Base-by-base conservation (phyloP, 2,888 invertebrate genomes). In the Heliconius sara region DNA sequence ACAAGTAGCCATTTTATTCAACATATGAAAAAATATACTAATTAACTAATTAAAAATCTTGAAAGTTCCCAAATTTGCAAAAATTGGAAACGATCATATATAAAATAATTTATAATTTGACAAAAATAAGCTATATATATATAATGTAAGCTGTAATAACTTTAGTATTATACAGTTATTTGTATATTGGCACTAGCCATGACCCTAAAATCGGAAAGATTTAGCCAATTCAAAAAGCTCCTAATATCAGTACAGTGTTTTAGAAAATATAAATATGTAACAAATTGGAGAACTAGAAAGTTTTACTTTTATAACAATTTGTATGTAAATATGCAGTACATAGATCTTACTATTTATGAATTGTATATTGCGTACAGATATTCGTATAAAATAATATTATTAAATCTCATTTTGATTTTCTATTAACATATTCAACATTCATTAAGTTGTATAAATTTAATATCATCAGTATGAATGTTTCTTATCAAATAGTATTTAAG, bases 201-300 rank as follows among this genome's bases (percentile, higher is more conserved):
- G 34, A 22, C 22, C 6, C 72, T 60, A 73, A 57, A 34, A 73
- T 34, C 22, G 16, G 34, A 60, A 57, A 57, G 10, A 57, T 72
- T 22, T 57, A 60, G 34, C 34, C 39, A 57, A 52, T 73, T 73
- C 30, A 60, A 60, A 60, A 73, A 73, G 60, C 60, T 73, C 60
- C n/a, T 34, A 57, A 72, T 57, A 57, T 73, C 30, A 60, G 60
- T 73, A 60, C n/a, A 73, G 34, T 16, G 70, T 60, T 73, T 73
- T 60, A 73, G 16, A 73, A 34, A 73, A 73, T 73, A 60, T 73
- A 60, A 72, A 57, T 30, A 57, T 73, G 7, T 60, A 60, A 60
- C 60, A 39, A 60, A 73, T 60, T 60, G 73, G n/a, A 39, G 57
- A 39, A 13, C n/a, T 57, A 0, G 57, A 57, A 70, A 13, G 2